Evolutionary conservation across 2,113 vertebrate species (phyloP), one percentile per base, ranked within the genome.

Genomic region (Xenotilapia leptura): DNA sequence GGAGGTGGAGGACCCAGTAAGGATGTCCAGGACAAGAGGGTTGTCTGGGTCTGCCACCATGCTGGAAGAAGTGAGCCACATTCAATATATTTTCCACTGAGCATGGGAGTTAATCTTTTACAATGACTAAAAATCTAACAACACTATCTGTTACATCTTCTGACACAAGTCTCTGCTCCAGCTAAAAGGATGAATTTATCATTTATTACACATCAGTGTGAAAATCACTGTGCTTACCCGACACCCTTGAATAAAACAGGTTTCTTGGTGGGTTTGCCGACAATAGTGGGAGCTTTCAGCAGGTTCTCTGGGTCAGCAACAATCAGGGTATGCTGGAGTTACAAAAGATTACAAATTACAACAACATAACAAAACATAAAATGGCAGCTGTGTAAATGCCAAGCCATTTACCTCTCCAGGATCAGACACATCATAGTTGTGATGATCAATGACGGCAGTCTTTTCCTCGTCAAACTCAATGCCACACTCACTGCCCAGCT

Each of bases 41-140:
- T 99, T 99, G 68, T 99, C 98, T 0, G 98, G 98, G 89, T 99
- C 99, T 8, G 99, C 99, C 91, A 99, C 99, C 98, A 99, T 99
- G 85, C 99, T 97, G 92, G 70, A 19, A 65, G 33, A 90, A 58
- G 3, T 11, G 26, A 33, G 15, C 10, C 45, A n/a, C 45, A 60
- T 15, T 55, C 26, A 3, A n/a, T 19, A 77, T 28, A 5, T 28
- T 49, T 87, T 73, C 8, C 6, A 80, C 40, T 84, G 4, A 49
- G 42, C 26, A 26, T 10, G 36, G 9, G 5, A 73, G 4, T 15
- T n/a, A 13, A 81, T 31, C 6, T 80, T 45, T n/a, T 3, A 77
- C 26, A 28, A 82, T 58, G 55, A 21, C 3, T 70, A 47, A 58
- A 75, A 28, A 23, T 12, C 7, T 55, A 10, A 19, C 3, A 12